Conservation (phyloP, 92 coral and sea anemone species). For the Hydrozoanthus gracilis region DNA sequence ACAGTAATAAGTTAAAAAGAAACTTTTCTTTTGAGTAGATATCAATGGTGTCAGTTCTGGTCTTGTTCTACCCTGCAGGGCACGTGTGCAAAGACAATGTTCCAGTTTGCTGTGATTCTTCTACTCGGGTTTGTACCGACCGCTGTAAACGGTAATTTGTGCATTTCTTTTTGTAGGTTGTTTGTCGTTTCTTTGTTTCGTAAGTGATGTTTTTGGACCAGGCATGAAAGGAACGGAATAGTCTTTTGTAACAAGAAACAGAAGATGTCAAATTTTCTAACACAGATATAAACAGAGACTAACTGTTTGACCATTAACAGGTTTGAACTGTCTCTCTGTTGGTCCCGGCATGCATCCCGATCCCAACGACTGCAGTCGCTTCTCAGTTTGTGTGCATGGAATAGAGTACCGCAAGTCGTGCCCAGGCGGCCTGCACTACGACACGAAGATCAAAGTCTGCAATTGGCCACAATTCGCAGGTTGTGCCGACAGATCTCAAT, state of each 20-base stretch:
- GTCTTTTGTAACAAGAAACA: not conserved
- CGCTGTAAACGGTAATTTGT: not conserved
- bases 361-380: slow-evolving; percentile 5
- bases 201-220: not conserved
- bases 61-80: no score
- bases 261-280: no score
- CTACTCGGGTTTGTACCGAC: not conserved
- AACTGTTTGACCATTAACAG: not conserved
- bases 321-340: not conserved
- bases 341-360: slow-evolving; percentile 29
- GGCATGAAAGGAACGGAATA: not conserved
- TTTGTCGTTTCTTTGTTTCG: not conserved
- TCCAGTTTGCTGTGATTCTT: not conserved
- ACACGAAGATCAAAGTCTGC: slow-evolving; percentile 9
- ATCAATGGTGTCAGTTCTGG: no score
- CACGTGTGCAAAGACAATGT: not conserved
- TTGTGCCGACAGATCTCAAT: not conserved
- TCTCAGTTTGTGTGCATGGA: slow-evolving; percentile 16
- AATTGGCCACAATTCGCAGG: not conserved
- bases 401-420: not conserved
- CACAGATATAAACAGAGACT: no score
- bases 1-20: no score
- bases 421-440: not conserved
- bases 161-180: not conserved
- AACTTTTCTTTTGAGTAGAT: no score